Base-by-base conservation (phyloP, 2,797 vertebrate genomes). In the Diglossa cyanea region DNA sequence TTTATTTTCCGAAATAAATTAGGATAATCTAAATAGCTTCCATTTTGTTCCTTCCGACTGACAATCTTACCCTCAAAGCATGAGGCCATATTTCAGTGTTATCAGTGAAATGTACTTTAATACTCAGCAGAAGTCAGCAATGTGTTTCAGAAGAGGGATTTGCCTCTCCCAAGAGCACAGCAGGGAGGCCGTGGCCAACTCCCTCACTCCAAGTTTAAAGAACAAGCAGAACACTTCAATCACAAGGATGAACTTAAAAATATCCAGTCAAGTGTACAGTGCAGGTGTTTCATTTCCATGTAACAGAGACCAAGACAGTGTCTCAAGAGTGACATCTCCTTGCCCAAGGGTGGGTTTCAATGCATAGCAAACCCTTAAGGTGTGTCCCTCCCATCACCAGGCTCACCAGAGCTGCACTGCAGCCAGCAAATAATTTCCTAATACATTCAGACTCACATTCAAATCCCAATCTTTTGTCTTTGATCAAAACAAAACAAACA, bases 121-220 rank as follows among this genome's bases (percentile, higher is more conserved):
- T 7, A n/a, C 40, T 60, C 60, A 15, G 51, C 20, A 73, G 67
- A 80, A 80, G 55, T 55, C 48, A 85, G 44, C 0, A 2, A 53
- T 53, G 51, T 82, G 20, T 51, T 73, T 33, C 71, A 84, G 44
- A 86, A 78, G 14, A 68, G 45, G 54, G 14, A 25, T 24, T 84
- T 76, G 40, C 8, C 7, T 58, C 23, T 79, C 33, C 48, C 18
- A 66, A 23, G 33, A 73, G 40, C 35, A n/a, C 2, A 2, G 30
- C 1, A 4, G 11, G 17, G 17, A 0, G 1, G 65, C 17, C 1
- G 3, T 9, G 19, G 11, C 19, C 30, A 61, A 4, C 6, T 60
- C 9, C 24, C 28, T 71, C 24, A 28, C 15, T 79, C 25, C 0
- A 0, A 66, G 13, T 60, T 55, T 78, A 66, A 73, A 79, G 40